These are phyloP conservation scores for Sinelater perroti DNA, from an alignment of 2,888 invertebrate genomes.

Conservation along the genomic window DNA sequence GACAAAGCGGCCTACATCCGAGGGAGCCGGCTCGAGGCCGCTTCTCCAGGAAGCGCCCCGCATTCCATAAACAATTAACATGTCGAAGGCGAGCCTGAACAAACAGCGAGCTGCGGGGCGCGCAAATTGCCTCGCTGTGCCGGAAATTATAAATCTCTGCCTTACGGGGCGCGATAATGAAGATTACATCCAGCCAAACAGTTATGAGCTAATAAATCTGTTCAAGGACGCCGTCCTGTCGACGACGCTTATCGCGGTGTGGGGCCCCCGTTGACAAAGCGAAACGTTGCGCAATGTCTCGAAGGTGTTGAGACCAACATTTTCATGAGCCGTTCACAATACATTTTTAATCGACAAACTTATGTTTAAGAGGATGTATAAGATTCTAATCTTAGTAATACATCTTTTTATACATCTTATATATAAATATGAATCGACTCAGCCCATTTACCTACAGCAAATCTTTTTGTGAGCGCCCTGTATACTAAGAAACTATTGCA, in stretches of 20 bases:
- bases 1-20: constrained; percentile 41
- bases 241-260: neutral
- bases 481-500: too few species aligned
- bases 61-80: constrained; percentile 17
- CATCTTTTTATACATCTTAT: too few species aligned
- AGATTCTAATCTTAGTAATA: too few species aligned
- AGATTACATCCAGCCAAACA: constrained; percentile 24
- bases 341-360: too few species aligned
- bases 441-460: too few species aligned
- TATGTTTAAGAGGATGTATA: too few species aligned
- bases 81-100: neutral
- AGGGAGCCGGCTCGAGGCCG: constrained; percentile 27
- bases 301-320: too few species aligned
- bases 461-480: too few species aligned
- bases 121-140: constrained; percentile 52
- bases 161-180: constrained; percentile 28
- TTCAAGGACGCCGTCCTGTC: neutral
- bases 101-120: constrained; percentile 1
- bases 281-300: too few species aligned
- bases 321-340: too few species aligned
- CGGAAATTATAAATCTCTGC: constrained; percentile 52
- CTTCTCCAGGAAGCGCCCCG: neutral
- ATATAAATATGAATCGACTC: too few species aligned
- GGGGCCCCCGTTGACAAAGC: too few species aligned
- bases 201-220: constrained; percentile 29